phyloP scores from a whole-genome alignment of 2,797 vertebrate species.

The Brotogeris chrysoptera region DNA sequence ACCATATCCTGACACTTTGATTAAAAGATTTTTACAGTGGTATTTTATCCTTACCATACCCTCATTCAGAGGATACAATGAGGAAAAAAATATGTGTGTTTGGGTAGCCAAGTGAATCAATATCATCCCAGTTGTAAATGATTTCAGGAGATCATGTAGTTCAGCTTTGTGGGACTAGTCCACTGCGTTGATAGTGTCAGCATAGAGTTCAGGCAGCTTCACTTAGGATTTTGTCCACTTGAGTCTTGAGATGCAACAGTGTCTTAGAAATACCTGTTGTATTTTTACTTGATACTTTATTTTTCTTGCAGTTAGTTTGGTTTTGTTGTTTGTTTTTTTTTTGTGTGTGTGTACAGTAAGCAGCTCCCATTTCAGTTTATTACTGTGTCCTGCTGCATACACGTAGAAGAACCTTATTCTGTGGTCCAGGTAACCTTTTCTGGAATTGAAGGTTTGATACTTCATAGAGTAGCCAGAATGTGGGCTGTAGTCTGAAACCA shows the following conservation, averaged over 20 bases:
- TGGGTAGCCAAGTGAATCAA: background rate
- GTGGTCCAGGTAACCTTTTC: background rate
- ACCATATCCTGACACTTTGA: background rate
- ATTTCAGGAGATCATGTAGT: background rate
- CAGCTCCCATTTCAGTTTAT: background rate
- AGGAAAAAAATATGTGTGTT: rapidly evolving
- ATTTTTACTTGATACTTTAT: background rate
- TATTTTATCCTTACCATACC: background rate
- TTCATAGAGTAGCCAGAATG: background rate
- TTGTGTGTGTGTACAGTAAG: background rate
- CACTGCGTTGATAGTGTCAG: background rate
- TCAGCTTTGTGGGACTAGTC: background rate
- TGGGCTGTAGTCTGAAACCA: background rate
- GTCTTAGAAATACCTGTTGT: background rate
- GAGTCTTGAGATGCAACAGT: background rate
- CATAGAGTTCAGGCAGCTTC: background rate
- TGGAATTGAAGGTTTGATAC: background rate
- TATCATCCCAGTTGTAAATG: background rate
- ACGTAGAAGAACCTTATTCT: background rate
- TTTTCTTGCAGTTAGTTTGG: background rate
- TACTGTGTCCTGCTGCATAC: background rate
- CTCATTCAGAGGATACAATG: background rate
- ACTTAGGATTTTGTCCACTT: background rate
- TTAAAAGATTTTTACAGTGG: background rate
- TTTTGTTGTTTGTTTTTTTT: background rate